Evolutionary conservation across 2,888 invertebrate genomes (phyloP).

Genomic region (Latheticus oryzae): DNA sequence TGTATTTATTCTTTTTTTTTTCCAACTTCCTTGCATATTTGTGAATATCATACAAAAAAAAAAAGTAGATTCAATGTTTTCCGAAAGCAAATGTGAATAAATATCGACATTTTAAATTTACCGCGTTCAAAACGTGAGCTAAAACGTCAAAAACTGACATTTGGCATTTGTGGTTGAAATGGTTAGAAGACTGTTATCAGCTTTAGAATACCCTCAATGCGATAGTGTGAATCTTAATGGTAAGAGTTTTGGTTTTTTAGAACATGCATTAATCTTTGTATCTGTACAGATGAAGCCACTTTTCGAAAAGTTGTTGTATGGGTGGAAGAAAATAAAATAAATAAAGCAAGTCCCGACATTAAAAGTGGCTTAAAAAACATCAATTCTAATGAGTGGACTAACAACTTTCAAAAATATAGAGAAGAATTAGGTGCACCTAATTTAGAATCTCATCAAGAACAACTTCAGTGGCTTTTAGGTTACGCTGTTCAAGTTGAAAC

Average conservation of each 20-base stretch:
- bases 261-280: conserved; percentile 14
- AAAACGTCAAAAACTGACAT: too few relatives aligned
- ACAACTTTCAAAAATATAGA: conserved; percentile 79
- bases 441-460: conserved; percentile 71
- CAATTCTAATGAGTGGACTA: conserved; percentile 75
- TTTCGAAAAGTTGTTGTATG: conserved; percentile 86
- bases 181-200: conserved; percentile 81
- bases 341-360: conserved; percentile 87
- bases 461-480: conserved; percentile 87
- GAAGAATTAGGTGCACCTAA: conserved; percentile 80
- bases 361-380: conserved; percentile 79
- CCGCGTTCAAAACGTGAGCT: too few relatives aligned
- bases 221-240: conserved; percentile 78
- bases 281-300: conserved; percentile 77
- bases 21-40: not conserved
- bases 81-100: too few relatives aligned
- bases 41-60: too few relatives aligned
- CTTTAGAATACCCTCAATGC: conserved; percentile 82
- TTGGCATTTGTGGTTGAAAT: conserved; percentile 66
- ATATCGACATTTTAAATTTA: too few relatives aligned
- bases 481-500: conserved; percentile 87
- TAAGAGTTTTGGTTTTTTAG: conserved; percentile 62
- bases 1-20: conserved; percentile 12
- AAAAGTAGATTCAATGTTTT: too few relatives aligned
- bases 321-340: conserved; percentile 94